Base-by-base conservation (phyloP, 1,140 invertebrate species). In the Proales similis region DNA sequence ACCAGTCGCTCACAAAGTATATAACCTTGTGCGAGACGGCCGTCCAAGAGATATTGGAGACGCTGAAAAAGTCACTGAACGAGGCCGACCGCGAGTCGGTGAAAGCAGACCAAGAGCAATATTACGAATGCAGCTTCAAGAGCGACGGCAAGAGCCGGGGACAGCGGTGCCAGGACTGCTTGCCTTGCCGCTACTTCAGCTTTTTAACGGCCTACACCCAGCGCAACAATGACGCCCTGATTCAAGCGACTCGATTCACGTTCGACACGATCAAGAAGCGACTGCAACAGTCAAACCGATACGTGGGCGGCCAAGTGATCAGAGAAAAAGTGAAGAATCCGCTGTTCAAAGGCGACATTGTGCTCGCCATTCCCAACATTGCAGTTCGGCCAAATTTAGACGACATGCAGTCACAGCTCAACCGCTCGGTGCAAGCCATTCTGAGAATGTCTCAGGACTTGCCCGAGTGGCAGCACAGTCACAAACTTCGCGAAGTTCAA, bases 11-110 rank as follows among this genome's bases (percentile, higher is more conserved):
- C n/a, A 36, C 66, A 11, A 69, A 66, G 68, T 69, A 90, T 70
- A 92, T 88, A 73, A 76, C 85, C 53, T 87, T 91, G 82, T 83
- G 91, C 1, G 89, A 92, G 71, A 85, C 87, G 72, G 87, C 88
- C 0, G 88, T 92, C 0, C 86, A 89, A 74, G 88, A 93, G 74
- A 83, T 93, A 7, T 76, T 92, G 6, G 82, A 84, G 48, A 76
- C 91, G 14, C 84, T 93, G 1, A 71, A 70, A 48, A 61, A 61
- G 20, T 33, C 24, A n/a, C 26, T 61, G 17, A 45, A 61, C 22
- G 39, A 43, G 24, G 20, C 39, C 9, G 57, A 61, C n/a, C 24
- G 22, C n/a, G 45, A 11, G 19, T 39, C 30, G 27, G 14, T 57
- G 7, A 2, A 20, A 45, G 46, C 47, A 0, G 43, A 65, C 2